These are phyloP conservation scores for Cephus runcator DNA, from an alignment of 2,888 invertebrate genomes.

Conservation along the genomic window DNA sequence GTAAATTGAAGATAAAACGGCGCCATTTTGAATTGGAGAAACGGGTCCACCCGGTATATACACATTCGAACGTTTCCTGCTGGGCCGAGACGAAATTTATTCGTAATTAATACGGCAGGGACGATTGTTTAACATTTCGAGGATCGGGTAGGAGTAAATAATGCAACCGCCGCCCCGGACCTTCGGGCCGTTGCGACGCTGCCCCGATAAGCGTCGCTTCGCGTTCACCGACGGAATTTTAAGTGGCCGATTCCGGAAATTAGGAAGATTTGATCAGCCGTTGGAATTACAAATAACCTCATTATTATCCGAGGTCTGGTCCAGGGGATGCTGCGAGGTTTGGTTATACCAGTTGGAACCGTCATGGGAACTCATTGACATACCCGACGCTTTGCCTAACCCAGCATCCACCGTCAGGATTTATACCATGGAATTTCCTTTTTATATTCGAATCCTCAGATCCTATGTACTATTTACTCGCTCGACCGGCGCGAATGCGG, in stretches of 20 bases:
- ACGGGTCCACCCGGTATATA: too few relatives aligned
- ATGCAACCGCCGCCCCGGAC: too few relatives aligned
- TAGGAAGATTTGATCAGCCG: conserved; percentile 55
- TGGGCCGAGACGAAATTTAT: conserved; percentile 29
- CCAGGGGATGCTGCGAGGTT: not conserved
- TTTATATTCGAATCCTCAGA: not conserved
- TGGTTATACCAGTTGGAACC: too few relatives aligned
- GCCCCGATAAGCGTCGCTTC: too few relatives aligned
- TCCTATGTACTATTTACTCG: not conserved
- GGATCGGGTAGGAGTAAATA: too few relatives aligned
- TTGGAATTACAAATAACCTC: conserved; percentile 56
- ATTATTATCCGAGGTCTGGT: conserved; percentile 34
- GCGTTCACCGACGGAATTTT: conserved; percentile 42
- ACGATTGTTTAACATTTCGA: conserved; percentile 4
- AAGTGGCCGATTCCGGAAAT: conserved; percentile 52
- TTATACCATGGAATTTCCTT: conserved; percentile 38
- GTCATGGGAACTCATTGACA: too few relatives aligned
- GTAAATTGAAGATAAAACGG: too few relatives aligned
- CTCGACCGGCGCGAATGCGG: not conserved
- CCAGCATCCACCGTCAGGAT: conserved; percentile 26
- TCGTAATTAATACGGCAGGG: conserved; percentile 41
- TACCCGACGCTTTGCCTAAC: conserved; percentile 22
- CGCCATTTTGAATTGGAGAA: too few relatives aligned
- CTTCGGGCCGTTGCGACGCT: too few relatives aligned
- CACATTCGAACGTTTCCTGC: not conserved